These are phyloP conservation scores for Diogma glabrata DNA, from an alignment of 2,888 invertebrate species.

Conservation along the genomic window DNA sequence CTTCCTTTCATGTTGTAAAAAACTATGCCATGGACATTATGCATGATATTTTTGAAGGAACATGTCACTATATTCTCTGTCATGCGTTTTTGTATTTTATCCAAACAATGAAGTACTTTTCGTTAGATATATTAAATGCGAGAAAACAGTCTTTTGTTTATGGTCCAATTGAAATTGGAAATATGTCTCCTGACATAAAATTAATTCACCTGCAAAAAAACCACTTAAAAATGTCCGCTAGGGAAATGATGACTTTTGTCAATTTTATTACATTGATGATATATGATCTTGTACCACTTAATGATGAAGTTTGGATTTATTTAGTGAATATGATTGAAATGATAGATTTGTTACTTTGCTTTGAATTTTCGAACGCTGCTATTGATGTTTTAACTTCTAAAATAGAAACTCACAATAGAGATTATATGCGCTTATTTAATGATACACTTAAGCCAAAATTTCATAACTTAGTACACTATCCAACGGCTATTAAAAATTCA, in stretches of 20 bases:
- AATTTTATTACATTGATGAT: slow-evolving; percentile 5
- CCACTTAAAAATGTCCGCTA: slow-evolving; percentile 8
- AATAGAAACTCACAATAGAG: slow-evolving; percentile 11
- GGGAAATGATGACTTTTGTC: slow-evolving; percentile 12
- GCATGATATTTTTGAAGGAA: slow-evolving; percentile 13
- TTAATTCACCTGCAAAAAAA: slow-evolving; percentile 2
- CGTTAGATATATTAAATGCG: slow-evolving; percentile 10
- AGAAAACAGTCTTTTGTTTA: slow-evolving; percentile 12
- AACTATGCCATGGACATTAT: slow-evolving; percentile 11
- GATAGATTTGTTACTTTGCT: slow-evolving; percentile 6
- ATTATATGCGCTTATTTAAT: not conserved
- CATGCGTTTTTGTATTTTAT: not conserved
- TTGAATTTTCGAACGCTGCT: not conserved
- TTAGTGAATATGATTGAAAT: slow-evolving; percentile 10
- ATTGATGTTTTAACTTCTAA: no score
- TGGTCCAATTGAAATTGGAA: slow-evolving; percentile 7
- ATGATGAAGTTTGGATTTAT: slow-evolving; percentile 11
- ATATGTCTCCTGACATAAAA: slow-evolving; percentile 3
- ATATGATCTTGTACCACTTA: slow-evolving; percentile 1
- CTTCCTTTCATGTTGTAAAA: slow-evolving; percentile 1
- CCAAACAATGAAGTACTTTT: not conserved
- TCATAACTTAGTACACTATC: not conserved
- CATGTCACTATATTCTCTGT: slow-evolving; percentile 12
- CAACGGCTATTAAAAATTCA: not conserved
- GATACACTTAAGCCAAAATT: not conserved